These are phyloP conservation scores for Ladona fulva DNA, from an alignment of 1,140 invertebrate species.

Conservation along the genomic window DNA sequence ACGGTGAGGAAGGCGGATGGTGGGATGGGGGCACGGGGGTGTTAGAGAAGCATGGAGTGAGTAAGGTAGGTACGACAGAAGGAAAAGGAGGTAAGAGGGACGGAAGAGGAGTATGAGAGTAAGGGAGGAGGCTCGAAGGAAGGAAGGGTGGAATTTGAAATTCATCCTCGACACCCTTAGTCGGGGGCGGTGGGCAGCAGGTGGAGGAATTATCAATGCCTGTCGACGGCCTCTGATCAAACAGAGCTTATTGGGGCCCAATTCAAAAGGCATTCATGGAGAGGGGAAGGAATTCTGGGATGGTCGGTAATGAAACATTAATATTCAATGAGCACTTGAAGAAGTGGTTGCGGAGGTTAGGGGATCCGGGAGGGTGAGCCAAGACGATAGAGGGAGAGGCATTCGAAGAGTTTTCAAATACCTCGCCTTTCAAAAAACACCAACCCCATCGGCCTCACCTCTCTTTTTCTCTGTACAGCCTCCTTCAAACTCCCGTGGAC, in stretches of 20 bases:
- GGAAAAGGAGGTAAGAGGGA: not conserved
- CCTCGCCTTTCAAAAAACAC: not conserved
- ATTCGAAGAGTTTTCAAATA: not conserved
- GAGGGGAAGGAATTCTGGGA: not conserved
- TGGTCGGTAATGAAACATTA: constrained; percentile 9
- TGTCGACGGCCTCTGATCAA: constrained; percentile 6
- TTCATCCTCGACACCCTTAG: not conserved
- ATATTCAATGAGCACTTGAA: constrained; percentile 7
- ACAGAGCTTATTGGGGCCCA: not conserved
- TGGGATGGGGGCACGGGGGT: not conserved
- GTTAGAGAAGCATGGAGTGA: no score
- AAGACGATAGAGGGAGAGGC: not conserved
- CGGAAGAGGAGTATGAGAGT: not conserved
- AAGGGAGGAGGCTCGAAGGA: not conserved
- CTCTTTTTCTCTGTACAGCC: not conserved
- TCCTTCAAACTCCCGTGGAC: not conserved
- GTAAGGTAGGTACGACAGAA: no score
- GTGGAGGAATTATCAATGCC: constrained; percentile 8
- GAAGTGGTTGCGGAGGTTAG: not conserved
- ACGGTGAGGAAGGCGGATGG: not conserved
- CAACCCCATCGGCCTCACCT: not conserved
- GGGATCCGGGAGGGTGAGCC: no score
- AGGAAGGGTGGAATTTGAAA: not conserved
- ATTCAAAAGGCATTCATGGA: not conserved
- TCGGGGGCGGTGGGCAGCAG: not conserved